phyloP scores from a whole-genome alignment of 2,797 vertebrate genomes.

The Muscicapa striata region DNA sequence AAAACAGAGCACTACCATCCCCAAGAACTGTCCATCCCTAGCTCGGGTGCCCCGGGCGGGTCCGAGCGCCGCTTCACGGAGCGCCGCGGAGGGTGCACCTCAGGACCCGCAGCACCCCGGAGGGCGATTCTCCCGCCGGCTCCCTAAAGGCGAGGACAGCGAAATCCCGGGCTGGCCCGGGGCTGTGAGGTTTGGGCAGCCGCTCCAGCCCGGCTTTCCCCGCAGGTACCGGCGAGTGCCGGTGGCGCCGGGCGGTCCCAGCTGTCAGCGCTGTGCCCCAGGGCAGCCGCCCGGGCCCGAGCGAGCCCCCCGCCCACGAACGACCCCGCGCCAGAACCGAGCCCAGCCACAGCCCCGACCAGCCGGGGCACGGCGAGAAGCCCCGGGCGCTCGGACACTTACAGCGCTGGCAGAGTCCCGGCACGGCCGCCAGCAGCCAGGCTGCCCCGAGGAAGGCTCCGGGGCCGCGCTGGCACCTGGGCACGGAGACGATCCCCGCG shows the following conservation, averaged over 20 bases:
- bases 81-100: too few relatives aligned
- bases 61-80: neutral
- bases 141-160: neutral
- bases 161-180: neutral
- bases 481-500: constrained; percentile 66
- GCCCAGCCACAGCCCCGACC: neutral
- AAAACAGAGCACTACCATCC: neutral
- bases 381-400: constrained; percentile 60
- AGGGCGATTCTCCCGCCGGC: neutral
- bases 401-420: constrained; percentile 77
- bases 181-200: neutral
- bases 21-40: neutral
- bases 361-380: neutral
- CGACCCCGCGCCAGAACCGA: neutral
- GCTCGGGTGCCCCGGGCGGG: neutral
- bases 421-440: constrained; percentile 72
- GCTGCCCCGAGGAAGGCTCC: constrained; percentile 66
- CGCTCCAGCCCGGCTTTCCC: neutral
- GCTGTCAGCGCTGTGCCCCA: neutral
- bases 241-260: neutral
- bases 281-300: neutral
- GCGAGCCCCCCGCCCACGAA: neutral
- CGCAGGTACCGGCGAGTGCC: neutral
- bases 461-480: constrained; percentile 69
- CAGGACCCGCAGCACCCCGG: neutral